Conservation (phyloP, 2,888 invertebrate species). For the Exephanes ischioxanthus region DNA sequence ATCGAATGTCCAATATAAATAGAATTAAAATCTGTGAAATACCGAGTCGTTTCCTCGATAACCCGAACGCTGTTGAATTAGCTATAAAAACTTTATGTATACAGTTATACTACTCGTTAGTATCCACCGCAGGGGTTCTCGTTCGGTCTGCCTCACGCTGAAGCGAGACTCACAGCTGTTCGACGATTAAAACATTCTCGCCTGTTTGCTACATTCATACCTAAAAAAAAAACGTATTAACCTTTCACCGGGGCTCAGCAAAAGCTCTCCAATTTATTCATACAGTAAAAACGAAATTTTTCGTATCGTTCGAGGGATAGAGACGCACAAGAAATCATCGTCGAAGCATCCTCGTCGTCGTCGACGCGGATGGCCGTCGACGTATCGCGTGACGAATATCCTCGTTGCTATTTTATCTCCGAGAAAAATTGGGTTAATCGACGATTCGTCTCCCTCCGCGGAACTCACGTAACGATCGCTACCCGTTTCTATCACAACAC, state of each 20-base stretch:
- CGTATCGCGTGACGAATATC: constrained; percentile 69
- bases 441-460: constrained; percentile 48
- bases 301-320: neutral
- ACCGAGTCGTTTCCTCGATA: constrained; percentile 37
- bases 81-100: constrained; percentile 11
- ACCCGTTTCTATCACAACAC: constrained; percentile 11
- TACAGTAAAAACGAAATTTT: neutral
- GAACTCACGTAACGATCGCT: constrained; percentile 40
- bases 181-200: constrained; percentile 5
- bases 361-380: constrained; percentile 33
- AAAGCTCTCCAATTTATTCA: neutral
- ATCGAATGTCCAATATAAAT: constrained; percentile 48
- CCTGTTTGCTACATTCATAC: neutral
- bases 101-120: constrained; percentile 4
- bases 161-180: neutral
- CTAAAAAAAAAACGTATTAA: constrained; percentile 15
- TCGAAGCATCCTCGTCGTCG: neutral
- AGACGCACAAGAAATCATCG: neutral
- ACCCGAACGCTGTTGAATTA: constrained; percentile 28
- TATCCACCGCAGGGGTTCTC: constrained; percentile 17
- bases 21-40: constrained; percentile 52
- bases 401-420: constrained; percentile 65
- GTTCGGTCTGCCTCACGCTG: constrained; percentile 7
- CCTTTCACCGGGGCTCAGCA: constrained; percentile 1
- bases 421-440: constrained; percentile 59